Conservation (phyloP, 2,888 invertebrate species). For the Diabrotica balteata region DNA sequence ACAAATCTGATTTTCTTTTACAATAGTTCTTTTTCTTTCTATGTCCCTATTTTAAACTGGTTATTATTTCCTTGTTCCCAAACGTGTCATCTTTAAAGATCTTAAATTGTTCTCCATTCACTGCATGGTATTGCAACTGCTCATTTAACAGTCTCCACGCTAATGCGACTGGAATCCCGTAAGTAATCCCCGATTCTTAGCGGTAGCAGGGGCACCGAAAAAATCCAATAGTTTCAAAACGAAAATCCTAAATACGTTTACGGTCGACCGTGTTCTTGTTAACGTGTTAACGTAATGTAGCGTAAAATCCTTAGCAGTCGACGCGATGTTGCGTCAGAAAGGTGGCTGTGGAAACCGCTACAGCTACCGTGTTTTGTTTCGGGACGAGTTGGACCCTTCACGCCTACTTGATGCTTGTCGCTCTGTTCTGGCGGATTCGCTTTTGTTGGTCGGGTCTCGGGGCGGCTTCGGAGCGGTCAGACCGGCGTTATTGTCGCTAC, state of each 20-base stretch:
- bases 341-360: constrained; percentile 36
- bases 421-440: constrained; percentile 9
- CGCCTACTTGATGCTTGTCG: constrained; percentile 34
- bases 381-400: constrained; percentile 28
- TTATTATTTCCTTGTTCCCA: too few species aligned
- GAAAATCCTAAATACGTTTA: too few species aligned
- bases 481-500: neutral
- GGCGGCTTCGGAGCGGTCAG: neutral
- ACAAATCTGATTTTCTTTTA: too few species aligned
- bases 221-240: neutral
- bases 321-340: constrained; percentile 36
- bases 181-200: constrained; percentile 17
- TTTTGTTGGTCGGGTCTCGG: constrained; percentile 5
- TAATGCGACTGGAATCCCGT: constrained; percentile 14
- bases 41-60: too few species aligned
- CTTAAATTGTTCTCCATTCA: too few species aligned
- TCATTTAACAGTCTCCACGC: neutral
- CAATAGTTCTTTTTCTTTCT: too few species aligned
- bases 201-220: constrained; percentile 9
- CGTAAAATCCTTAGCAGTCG: constrained; percentile 34
- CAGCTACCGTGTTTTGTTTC: constrained; percentile 25
- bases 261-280: constrained; percentile 4
- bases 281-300: constrained; percentile 37
- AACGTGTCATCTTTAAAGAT: too few species aligned
- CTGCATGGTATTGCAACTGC: too few species aligned